Conservation (phyloP, 2,113 vertebrate species). For the Grus americana region DNA sequence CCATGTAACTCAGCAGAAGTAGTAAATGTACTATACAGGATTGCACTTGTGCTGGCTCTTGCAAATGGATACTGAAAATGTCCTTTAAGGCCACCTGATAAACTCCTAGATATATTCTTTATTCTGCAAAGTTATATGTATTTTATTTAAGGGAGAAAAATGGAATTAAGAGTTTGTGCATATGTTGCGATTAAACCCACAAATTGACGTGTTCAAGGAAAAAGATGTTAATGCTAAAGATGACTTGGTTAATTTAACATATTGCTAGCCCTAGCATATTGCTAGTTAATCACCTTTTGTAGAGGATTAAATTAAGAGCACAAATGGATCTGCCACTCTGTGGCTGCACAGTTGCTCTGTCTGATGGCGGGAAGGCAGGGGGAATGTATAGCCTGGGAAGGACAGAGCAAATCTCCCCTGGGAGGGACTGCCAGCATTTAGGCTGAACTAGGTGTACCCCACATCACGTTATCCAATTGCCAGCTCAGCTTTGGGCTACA, state of each 20-base stretch:
- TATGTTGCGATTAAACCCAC: not conserved
- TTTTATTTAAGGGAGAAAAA: not conserved
- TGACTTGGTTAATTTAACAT: not conserved
- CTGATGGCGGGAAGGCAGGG: not conserved
- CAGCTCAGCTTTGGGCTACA: not conserved
- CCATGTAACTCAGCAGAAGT: not conserved
- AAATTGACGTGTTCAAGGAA: not conserved
- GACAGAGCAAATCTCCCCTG: not conserved
- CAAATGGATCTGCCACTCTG: not conserved
- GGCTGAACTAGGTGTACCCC: not conserved
- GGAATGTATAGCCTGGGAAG: not conserved
- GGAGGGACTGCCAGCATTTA: not conserved
- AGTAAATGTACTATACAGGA: not conserved
- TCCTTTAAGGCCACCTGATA: not conserved
- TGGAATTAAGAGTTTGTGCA: not conserved
- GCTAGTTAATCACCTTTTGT: not conserved
- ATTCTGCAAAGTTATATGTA: not conserved
- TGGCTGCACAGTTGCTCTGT: not conserved
- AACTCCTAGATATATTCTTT: not conserved
- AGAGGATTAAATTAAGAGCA: not conserved
- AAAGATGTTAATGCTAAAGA: not conserved
- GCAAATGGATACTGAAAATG: not conserved
- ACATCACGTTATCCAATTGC: not conserved
- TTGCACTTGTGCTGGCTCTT: not conserved
- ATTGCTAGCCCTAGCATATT: not conserved